phyloP scores from a whole-genome alignment of 2,888 invertebrate species.

The Trichopria drosophilae region DNA sequence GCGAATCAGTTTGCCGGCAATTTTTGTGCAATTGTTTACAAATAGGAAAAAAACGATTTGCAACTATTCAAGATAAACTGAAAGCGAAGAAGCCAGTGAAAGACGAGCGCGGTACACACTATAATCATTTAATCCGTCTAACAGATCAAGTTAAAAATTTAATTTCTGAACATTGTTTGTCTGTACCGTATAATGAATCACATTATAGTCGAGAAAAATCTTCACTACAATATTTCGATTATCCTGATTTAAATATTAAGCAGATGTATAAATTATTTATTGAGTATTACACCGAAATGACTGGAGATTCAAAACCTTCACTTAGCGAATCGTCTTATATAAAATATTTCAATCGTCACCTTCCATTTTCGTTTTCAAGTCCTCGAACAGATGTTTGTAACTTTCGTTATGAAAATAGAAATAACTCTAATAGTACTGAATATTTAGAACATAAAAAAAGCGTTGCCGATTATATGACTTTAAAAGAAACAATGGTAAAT shows the following conservation, averaged over 20 bases:
- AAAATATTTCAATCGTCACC: conserved; percentile 24
- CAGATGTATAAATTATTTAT: conserved; percentile 8
- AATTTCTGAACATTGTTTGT: conserved; percentile 27
- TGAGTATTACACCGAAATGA: conserved; percentile 12
- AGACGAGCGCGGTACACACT: conserved; percentile 22
- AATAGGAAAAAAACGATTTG: conserved; percentile 21
- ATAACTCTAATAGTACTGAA: background rate
- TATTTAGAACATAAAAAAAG: conserved; percentile 11
- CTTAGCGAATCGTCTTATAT: conserved; percentile 17
- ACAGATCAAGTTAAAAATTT: conserved; percentile 28
- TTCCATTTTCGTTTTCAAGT: conserved; percentile 23
- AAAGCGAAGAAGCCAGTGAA: conserved; percentile 14
- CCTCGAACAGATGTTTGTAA: conserved; percentile 28
- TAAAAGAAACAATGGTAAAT: conserved; percentile 1
- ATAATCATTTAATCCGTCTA: conserved; percentile 25
- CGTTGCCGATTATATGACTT: background rate
- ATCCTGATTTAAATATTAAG: conserved; percentile 6
- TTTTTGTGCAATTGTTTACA: conserved; percentile 24
- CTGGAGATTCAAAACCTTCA: conserved; percentile 9
- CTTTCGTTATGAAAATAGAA: conserved; percentile 19
- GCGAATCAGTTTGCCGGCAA: conserved; percentile 23
- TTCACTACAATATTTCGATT: conserved; percentile 14
- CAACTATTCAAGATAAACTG: conserved; percentile 25
- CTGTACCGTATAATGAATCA: conserved; percentile 15
- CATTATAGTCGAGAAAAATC: no score